Evolutionary conservation across 2,797 vertebrate species (phyloP).

Genomic region (Ciconia nigra): DNA sequence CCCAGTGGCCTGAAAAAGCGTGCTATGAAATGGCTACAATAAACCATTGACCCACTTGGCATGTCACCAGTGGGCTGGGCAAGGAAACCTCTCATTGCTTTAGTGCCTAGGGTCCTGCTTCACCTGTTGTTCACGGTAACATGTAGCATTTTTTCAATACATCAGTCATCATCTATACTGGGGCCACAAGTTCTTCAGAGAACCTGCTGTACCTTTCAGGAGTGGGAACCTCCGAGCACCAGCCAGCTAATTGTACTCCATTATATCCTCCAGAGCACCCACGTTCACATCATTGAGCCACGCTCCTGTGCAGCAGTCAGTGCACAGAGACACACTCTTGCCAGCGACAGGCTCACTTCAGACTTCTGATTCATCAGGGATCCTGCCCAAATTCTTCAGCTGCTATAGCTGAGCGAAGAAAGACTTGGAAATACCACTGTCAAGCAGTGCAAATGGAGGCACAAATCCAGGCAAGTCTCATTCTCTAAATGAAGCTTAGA

Average conservation of each 20-base stretch:
- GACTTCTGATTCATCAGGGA: not conserved
- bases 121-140: not conserved
- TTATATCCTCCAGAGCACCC: not conserved
- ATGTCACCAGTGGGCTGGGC: rapidly evolving
- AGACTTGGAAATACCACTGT: not conserved
- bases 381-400: not conserved
- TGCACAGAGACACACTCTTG: not conserved
- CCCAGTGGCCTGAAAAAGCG: not conserved
- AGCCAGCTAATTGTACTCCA: not conserved
- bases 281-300: rapidly evolving
- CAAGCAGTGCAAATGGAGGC: not conserved
- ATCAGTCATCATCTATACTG: not conserved
- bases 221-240: rapidly evolving
- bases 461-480: not conserved
- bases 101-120: not conserved
- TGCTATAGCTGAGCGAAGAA: not conserved
- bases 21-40: not conserved
- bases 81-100: not conserved
- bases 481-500: not conserved
- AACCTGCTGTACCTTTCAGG: not conserved
- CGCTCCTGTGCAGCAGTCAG: not conserved
- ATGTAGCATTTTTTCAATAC: rapidly evolving
- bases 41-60: not conserved
- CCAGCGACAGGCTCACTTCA: not conserved
- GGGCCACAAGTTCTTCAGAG: not conserved